These are phyloP conservation scores for Tryphoninae sp. DNA, from an alignment of 2,888 invertebrate species.

Conservation along the genomic window DNA sequence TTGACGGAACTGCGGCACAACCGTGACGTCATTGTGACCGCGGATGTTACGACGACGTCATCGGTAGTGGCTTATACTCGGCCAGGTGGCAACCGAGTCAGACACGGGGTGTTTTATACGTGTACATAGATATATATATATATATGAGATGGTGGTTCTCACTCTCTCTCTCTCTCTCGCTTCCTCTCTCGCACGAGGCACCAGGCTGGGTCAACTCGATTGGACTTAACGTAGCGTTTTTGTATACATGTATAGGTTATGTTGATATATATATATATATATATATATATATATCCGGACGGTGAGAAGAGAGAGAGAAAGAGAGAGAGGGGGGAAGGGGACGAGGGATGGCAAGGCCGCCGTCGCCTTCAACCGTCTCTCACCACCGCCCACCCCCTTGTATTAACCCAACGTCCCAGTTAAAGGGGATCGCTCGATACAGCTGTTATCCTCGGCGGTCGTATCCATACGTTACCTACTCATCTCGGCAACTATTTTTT, in stretches of 20 bases:
- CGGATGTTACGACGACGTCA: slow-evolving; percentile 74
- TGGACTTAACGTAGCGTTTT: slow-evolving; percentile 79
- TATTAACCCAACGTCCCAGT: slow-evolving; percentile 39
- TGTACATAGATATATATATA: slow-evolving; percentile 7
- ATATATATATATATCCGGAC: slow-evolving; percentile 65
- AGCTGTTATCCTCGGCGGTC: neutral
- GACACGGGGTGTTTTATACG: slow-evolving; percentile 38
- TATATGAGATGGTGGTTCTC: neutral
- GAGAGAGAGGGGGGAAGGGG: slow-evolving; percentile 77
- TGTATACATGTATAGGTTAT: slow-evolving; percentile 27
- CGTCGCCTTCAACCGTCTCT: slow-evolving; percentile 67
- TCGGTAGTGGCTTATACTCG: slow-evolving; percentile 36
- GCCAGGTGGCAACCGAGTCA: slow-evolving; percentile 52
- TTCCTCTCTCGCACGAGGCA: slow-evolving; percentile 20
- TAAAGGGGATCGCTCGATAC: slow-evolving; percentile 69
- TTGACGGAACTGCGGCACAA: slow-evolving; percentile 80
- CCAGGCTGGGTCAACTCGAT: slow-evolving; percentile 72
- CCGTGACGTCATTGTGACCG: slow-evolving; percentile 78
- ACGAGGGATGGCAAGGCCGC: slow-evolving; percentile 81
- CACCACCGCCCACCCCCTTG: slow-evolving; percentile 56
- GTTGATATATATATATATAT: slow-evolving; percentile 24
- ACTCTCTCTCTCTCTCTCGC: neutral
- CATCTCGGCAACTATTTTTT: neutral
- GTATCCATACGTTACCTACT: no score
- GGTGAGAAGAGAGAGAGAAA: slow-evolving; percentile 77